A percentile compares a stretch with the other conserved stretches of the same genome.
Conservation (phyloP, 1,140 invertebrate genomes). For the Bactericera cockerelli region DNA sequence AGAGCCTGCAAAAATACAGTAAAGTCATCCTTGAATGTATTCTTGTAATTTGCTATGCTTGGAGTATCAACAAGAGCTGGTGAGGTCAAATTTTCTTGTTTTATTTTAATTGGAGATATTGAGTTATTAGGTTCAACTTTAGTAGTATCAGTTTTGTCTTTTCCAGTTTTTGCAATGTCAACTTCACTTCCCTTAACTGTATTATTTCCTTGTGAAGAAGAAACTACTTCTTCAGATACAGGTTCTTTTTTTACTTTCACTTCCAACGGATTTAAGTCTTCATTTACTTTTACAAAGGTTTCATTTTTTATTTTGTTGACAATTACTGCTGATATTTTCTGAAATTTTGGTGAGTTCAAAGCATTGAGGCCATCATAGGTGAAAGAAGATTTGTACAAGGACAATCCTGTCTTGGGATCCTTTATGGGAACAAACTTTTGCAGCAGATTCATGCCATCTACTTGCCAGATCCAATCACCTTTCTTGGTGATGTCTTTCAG, state of each 20-base stretch:
- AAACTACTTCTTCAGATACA: too few species aligned
- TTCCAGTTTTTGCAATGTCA: neutral
- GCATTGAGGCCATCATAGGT: neutral
- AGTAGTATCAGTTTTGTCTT: neutral
- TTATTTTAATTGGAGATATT: too few species aligned
- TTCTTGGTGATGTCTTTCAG: neutral
- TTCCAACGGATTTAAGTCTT: neutral
- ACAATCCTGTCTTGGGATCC: neutral
- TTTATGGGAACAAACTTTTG: neutral
- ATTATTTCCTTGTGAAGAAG: too few species aligned
- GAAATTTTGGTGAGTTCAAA: neutral
- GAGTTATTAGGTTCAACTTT: too few species aligned
- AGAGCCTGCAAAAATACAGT: neutral
- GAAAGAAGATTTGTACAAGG: neutral
- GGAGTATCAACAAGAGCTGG: too few species aligned
- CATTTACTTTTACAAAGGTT: neutral
- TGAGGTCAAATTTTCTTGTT: too few species aligned
- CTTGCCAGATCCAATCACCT: neutral
- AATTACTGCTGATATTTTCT: neutral
- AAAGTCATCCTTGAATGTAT: conserved; percentile 1
- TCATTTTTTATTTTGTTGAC: neutral
- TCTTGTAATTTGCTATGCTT: neutral
- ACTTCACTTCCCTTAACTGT: too few species aligned
- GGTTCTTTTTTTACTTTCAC: too few species aligned
- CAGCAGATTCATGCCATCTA: neutral